phyloP scores from a whole-genome alignment of 2,888 invertebrate genomes.

The Geophilus truncorum region DNA sequence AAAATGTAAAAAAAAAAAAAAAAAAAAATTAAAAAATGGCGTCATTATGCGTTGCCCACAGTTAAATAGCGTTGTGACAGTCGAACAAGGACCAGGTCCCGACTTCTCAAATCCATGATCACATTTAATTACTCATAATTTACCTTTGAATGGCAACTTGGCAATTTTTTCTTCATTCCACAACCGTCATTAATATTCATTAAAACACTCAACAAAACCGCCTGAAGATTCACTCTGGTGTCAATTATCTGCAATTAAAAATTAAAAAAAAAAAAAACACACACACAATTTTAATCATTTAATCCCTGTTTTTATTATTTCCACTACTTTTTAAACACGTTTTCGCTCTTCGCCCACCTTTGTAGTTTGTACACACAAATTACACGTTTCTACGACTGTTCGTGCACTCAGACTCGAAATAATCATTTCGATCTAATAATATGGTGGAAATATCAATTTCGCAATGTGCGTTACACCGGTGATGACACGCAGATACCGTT shows the following conservation, averaged over 20 bases:
- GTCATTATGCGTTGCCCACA: too few species aligned
- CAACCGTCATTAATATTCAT: conserved; percentile 13
- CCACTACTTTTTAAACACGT: too few species aligned
- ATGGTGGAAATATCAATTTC: background rate
- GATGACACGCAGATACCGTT: background rate
- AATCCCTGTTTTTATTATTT: too few species aligned
- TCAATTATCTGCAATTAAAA: too few species aligned
- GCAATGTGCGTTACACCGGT: background rate
- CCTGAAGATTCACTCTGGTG: background rate
- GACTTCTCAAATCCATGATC: background rate
- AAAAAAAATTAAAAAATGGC: too few species aligned
- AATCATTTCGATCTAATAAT: background rate
- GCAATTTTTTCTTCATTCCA: background rate
- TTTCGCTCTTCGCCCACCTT: background rate
- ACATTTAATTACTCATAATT: conserved; percentile 9
- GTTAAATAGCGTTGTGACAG: too few species aligned
- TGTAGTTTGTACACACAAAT: background rate
- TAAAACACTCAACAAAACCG: too few species aligned
- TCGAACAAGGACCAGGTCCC: background rate
- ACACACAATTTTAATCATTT: too few species aligned
- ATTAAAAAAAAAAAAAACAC: too few species aligned
- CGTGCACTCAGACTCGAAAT: background rate
- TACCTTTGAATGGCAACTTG: background rate
- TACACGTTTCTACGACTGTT: background rate
- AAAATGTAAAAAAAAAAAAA: too few species aligned